Base-by-base conservation (phyloP, 2,113 vertebrate genomes). In the Sapajus apella region DNA sequence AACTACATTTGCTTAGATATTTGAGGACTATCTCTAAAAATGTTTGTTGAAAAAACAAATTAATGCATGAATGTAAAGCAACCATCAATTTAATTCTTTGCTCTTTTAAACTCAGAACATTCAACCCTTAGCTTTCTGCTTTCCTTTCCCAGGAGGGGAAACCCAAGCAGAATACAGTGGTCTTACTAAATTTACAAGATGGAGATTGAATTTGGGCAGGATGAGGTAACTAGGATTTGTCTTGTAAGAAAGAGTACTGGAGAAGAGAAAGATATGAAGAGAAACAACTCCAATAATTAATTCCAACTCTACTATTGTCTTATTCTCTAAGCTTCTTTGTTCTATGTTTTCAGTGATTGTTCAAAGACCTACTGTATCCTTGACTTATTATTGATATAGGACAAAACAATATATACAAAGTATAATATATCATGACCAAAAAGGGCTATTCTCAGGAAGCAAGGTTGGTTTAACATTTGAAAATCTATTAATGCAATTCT, bases 321-420 rank as follows among this genome's bases (percentile, higher is more conserved):
- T 87, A 50, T 64, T 97, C 14, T 84, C 30, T 68, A 83, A 83
- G 30, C 13, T 11, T 72, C 10, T 87, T 58, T 82, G 21, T 50
- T 76, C 1, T 45, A 4, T 61, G 45, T 56, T 45, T 81, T 30
- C 50, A 73, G 9, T 91, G 10, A 35, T 87, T 90, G 5, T 30
- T 91, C 27, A 35, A 72, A 70, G 32, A 40, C 52, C 94, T 73
- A 80, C 0, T 21, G 6, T 13, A 77, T 43, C 5, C 8, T 64
- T 92, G 85, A 89, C 10, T 68, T 94, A 70, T 40, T 96, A 40
- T 55, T 87, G 40, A 97, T 32, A 81, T 40, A 85, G 18, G 40
- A 14, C 2, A 85, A 94, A 85, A 14, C 56, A 92, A n/a, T 45
- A 66, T 73, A 50, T 58, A 55, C 7, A 85, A 64, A 81, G 3